Evolutionary conservation across 2,113 vertebrate species (phyloP), one percentile per base, ranked within the genome.

Genomic region (Xiphophorus hellerii): DNA sequence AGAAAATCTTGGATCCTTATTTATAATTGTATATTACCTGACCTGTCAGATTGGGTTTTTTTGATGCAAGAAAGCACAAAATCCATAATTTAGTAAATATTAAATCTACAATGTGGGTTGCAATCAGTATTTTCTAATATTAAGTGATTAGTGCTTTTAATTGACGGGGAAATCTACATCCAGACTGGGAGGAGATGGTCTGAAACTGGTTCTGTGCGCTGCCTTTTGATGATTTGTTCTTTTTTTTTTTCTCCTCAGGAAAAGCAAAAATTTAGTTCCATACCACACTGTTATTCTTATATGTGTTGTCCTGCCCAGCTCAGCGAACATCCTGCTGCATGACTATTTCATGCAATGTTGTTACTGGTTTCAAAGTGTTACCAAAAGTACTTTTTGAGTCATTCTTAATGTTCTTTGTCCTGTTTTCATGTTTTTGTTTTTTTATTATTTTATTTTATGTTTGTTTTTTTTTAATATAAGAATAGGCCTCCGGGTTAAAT

Each of bases 371-470:
- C 5, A 35, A 67, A 70, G 48, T 61, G 35, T 17, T 3, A 54
- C 44, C 10, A 1, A 44, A 28, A 42, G 14, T 30, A 62, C 8
- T 69, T 68, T 29, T 7, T n/a, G 25, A 65, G 15, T 70, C 71
- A 29, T 65, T 68, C 35, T 44, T 35, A 29, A 33, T 73, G 20
- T 33, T 54, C 76, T 86, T 82, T 75, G 12, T 39, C 44, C 76
- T 86, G 80, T 70, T 75, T 78, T 25, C 4, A 20, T 73, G 8
- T 2, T 14, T 68, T 54, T 63, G 2, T 61, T 9, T 25, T 0
- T 58, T 6, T 9, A 28, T 28, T 28, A 1, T 28, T 28, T 28
- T 28, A 28, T 28, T 7, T 28, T 28, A 28, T 28, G 28, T 28
- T 28, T 28, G 28, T 61, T 4, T 27, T 35, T 31, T 60, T 71